Percentiles rank a stretch among this genome's conserved stretches.
phyloP scores from a whole-genome alignment of 92 coral and sea anemone genomes.

The Anthopleura xanthogrammica region DNA sequence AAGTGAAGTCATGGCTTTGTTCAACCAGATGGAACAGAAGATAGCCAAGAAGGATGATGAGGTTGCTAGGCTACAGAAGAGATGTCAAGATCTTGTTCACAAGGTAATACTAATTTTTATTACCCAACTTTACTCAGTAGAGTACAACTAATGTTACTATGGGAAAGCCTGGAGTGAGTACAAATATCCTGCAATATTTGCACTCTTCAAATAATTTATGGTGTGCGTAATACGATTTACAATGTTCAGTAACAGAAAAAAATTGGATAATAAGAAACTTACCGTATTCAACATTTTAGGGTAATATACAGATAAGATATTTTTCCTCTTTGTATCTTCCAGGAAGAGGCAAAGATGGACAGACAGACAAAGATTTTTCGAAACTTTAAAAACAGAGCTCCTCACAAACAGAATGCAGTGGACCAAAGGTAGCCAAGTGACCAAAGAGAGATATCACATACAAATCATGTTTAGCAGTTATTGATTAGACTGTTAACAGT shows the following conservation, averaged over 20 bases:
- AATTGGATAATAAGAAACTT: no score
- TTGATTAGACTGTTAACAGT: no score
- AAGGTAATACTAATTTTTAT: constrained; percentile 38
- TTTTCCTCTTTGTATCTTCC: neutral
- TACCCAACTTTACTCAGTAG: no score
- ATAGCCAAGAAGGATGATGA: constrained; percentile 74
- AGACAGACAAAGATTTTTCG: constrained; percentile 48
- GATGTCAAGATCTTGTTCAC: constrained; percentile 72
- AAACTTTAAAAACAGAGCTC: constrained; percentile 54
- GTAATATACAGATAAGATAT: no score
- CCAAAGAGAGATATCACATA: neutral
- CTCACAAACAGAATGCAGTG: constrained; percentile 51
- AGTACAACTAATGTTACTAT: no score
- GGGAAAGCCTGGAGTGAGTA: no score
- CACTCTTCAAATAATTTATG: no score
- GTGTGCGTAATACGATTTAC: no score
- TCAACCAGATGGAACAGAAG: constrained; percentile 78
- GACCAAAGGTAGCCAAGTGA: constrained; percentile 65
- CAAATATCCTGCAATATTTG: no score
- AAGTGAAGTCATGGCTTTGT: constrained; percentile 63
- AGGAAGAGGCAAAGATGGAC: constrained; percentile 72
- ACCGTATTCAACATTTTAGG: no score
- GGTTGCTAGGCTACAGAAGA: constrained; percentile 68
- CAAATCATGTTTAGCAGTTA: no score
- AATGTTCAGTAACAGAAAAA: no score